Evolutionary conservation across 2,113 vertebrate genomes (phyloP).

Genomic region (Pimephales promelas): DNA sequence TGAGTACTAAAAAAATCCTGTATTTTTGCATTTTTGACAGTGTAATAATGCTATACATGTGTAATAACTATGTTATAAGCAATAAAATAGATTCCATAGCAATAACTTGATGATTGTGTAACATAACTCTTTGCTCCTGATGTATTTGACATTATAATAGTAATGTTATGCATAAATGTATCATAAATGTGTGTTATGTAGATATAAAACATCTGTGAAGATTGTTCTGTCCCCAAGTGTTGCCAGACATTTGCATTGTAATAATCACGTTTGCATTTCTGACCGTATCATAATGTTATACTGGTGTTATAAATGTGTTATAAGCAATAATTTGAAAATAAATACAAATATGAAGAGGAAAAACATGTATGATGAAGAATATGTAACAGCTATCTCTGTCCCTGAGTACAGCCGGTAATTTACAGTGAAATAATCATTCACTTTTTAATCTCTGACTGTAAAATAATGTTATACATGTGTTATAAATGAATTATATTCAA

Average conservation of each 20-base stretch:
- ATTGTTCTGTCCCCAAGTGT: not conserved
- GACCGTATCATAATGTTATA: not conserved
- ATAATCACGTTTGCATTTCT: not conserved
- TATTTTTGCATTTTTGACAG: not conserved
- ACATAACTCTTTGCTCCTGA: too few species aligned
- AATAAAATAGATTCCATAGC: not conserved
- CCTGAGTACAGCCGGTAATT: not conserved
- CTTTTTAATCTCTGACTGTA: not conserved
- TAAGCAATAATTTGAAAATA: not conserved
- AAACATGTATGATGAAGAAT: not conserved
- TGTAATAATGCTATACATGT: not conserved
- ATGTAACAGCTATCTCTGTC: not conserved
- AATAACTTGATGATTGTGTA: too few species aligned
- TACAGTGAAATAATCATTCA: not conserved
- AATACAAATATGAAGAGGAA: not conserved
- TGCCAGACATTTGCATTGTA: not conserved
- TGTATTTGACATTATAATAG: not conserved
- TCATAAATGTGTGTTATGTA: not conserved
- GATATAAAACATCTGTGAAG: not conserved
- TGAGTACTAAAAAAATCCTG: too few species aligned
- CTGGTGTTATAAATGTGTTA: not conserved
- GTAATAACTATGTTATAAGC: not conserved
- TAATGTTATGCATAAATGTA: not conserved
- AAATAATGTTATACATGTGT: not conserved
- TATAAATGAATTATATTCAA: not conserved